Evolutionary conservation across 2,888 invertebrate genomes (phyloP).

Genomic region (Atethmia centrago): DNA sequence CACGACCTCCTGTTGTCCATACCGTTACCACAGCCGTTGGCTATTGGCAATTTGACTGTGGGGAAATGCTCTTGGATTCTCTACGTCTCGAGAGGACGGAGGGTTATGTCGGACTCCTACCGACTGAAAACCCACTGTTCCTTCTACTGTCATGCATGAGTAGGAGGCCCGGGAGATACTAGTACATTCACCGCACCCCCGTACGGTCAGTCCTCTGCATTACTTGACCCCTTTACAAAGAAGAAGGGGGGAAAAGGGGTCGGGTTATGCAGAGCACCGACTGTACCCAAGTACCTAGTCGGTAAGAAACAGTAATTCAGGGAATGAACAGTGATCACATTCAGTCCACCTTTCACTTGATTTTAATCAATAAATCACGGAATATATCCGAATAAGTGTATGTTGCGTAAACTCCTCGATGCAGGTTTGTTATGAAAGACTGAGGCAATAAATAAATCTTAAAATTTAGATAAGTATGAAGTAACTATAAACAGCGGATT

Average conservation of each 20-base stretch:
- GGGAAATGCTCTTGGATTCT: not conserved
- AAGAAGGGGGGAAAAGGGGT: too few species aligned
- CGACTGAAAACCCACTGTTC: not conserved
- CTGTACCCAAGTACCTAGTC: too few species aligned
- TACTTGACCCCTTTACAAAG: too few species aligned
- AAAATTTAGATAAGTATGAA: not conserved
- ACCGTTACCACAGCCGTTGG: not conserved
- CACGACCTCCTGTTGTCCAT: not conserved
- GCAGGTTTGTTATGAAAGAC: slow-evolving; percentile 28
- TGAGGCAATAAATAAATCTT: slow-evolving; percentile 21
- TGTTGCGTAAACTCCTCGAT: slow-evolving; percentile 10
- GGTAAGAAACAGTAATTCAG: not conserved
- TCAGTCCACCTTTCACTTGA: slow-evolving; percentile 20
- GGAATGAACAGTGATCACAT: not conserved
- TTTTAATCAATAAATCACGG: slow-evolving; percentile 38
- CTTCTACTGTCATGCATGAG: not conserved
- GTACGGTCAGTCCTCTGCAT: too few species aligned
- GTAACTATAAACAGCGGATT: slow-evolving; percentile 7
- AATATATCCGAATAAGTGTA: slow-evolving; percentile 23
- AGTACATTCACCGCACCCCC: not conserved
- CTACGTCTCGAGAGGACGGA: not conserved
- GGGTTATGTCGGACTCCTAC: not conserved
- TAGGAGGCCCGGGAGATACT: not conserved
- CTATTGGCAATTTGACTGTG: not conserved
- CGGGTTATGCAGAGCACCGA: not conserved